Percentiles rank a stretch among this genome's conserved stretches.
Conservation (phyloP, 1,140 invertebrate genomes). For the Trissolcus basalis region DNA sequence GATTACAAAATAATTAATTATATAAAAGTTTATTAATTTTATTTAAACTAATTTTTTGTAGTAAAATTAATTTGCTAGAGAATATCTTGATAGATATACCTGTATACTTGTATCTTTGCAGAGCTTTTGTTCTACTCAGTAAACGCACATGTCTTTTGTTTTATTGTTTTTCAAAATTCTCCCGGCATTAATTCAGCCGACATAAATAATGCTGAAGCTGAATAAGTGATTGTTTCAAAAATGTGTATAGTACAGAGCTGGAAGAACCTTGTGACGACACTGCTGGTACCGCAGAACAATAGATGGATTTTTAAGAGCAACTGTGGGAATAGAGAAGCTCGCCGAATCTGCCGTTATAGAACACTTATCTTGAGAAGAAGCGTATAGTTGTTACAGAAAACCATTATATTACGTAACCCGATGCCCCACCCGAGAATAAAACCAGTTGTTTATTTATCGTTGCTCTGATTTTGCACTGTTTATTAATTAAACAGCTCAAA, state of each 20-base stretch:
- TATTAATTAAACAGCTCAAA: background rate
- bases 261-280: conserved; percentile 34
- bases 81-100: no score
- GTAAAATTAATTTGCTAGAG: no score
- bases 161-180: background rate
- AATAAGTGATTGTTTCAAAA: conserved; percentile 49
- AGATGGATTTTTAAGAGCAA: conserved; percentile 34
- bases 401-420: conserved; percentile 31
- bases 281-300: conserved; percentile 29
- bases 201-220: conserved; percentile 26
- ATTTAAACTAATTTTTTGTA: no score
- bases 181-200: background rate
- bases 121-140: no score
- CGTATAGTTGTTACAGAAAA: conserved; percentile 30
- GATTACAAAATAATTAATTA: no score
- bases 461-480: background rate
- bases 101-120: no score
- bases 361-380: conserved; percentile 28
- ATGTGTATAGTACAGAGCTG: conserved; percentile 18
- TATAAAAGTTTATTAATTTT: no score
- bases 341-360: conserved; percentile 38
- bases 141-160: no score
- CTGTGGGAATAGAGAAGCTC: conserved; percentile 40
- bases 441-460: background rate
- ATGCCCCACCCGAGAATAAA: background rate